Base-by-base conservation (phyloP, 2,797 vertebrate genomes). In the Pelochelys cantorii region DNA sequence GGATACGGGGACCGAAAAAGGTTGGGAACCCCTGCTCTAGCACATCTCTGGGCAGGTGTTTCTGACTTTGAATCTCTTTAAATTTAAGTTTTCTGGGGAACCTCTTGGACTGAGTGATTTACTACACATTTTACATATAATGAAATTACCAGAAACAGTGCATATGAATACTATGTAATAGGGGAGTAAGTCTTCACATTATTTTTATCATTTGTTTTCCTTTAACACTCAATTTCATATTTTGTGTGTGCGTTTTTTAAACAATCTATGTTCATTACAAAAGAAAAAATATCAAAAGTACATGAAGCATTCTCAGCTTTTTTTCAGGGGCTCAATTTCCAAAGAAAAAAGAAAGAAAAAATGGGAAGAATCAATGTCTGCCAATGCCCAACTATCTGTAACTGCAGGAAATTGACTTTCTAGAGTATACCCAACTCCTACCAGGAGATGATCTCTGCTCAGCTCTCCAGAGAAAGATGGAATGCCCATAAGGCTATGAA, bases 251-350 rank as follows among this genome's bases (percentile, higher is more conserved):
- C n/a, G 56, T 68, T 78, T 78, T 80, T 37, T 71, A 90, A 74
- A 85, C 75, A 34, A 20, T 53, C 53, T 60, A 12, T 25, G 18
- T 71, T 85, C 71, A 94, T 57, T 97, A 81, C 31, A 93, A 92
- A 86, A 65, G 17, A 90, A 75, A 23, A 85, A 90, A 59, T 54
- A 90, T 74, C 93, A 84, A 83, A 20, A 83, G 3, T 53, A 53
- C 53, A 53, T 53, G 53, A 14, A 54, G 14, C 11, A 54, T 11
- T 54, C 53, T 54, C 42, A 20, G 29, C 14, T 15, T 56, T 15
- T 48, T 78, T 25, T 52, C 29, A 27, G 77, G 1, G 5, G 27
- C 79, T 27, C 11, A 11, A 0, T 90, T 95, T 93, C 80, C 80
- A 93, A 84, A 34, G 12, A 62, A n/a, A 68, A 1, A 54, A 54